Percentiles rank a stretch among this genome's conserved stretches.
These are phyloP conservation scores for Diplodus puntazzo DNA, from an alignment of 2,797 vertebrate genomes.

Conservation along the genomic window DNA sequence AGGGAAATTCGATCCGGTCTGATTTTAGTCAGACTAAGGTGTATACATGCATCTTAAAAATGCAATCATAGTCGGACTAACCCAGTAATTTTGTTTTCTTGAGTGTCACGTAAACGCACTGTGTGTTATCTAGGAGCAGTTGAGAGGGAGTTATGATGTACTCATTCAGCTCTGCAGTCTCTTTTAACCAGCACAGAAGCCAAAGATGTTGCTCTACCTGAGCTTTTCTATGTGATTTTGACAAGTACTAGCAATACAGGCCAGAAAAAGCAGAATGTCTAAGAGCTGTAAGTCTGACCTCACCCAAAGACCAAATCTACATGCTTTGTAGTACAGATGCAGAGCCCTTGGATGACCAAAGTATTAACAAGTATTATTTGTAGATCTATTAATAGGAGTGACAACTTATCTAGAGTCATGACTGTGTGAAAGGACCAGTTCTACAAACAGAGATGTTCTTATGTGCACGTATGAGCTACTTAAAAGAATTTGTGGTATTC, in stretches of 20 bases:
- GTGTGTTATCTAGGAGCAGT: slow-evolving; percentile 38
- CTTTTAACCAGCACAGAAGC: background rate
- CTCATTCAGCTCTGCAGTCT: slow-evolving; percentile 3
- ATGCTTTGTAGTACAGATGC: background rate
- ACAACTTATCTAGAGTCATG: background rate
- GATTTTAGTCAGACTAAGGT: too few species aligned
- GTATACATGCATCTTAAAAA: too few species aligned
- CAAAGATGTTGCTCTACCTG: background rate
- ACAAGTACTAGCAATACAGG: background rate
- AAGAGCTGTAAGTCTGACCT: background rate
- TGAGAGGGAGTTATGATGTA: background rate
- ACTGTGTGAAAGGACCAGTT: background rate
- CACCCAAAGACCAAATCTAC: too few species aligned
- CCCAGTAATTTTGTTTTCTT: too few species aligned
- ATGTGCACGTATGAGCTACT: background rate
- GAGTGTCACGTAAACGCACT: too few species aligned
- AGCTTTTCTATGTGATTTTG: background rate
- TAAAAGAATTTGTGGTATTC: background rate
- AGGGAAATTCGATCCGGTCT: too few species aligned
- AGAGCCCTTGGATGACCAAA: background rate
- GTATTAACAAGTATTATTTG: background rate
- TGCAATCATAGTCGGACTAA: too few species aligned
- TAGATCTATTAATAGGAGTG: background rate
- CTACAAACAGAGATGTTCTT: background rate
- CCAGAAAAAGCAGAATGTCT: background rate